Conservation (phyloP, 2,797 vertebrate genomes). For the Brachyalestes nurse region DNA sequence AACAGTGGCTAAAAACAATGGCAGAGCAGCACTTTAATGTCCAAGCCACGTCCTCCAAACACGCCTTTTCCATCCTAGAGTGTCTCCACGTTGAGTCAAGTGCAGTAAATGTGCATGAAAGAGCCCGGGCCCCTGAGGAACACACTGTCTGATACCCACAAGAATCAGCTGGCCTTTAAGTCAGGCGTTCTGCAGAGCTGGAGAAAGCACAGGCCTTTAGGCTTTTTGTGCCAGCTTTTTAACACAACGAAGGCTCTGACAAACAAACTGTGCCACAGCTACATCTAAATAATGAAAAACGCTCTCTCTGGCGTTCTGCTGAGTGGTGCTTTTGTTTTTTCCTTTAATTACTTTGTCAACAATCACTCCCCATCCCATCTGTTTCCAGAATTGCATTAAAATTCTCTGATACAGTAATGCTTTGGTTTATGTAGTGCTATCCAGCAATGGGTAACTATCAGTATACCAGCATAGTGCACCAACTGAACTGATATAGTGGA, state of each 20-base stretch:
- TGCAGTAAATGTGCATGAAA: constrained; percentile 85
- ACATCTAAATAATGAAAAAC: constrained; percentile 50
- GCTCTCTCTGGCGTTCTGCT: constrained; percentile 34
- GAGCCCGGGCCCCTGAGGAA: constrained; percentile 76
- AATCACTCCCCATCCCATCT: constrained; percentile 17
- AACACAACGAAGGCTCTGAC: constrained; percentile 62
- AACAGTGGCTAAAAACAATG: constrained; percentile 78
- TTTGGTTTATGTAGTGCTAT: constrained; percentile 23
- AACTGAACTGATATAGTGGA: neutral
- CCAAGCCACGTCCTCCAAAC: constrained; percentile 79
- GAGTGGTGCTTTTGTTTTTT: constrained; percentile 28
- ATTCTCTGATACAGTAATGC: neutral
- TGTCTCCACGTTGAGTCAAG: constrained; percentile 79
- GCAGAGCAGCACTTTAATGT: constrained; percentile 79
- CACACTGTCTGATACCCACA: constrained; percentile 76
- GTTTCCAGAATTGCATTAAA: constrained; percentile 20
- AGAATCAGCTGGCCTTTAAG: constrained; percentile 81
- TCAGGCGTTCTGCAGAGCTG: constrained; percentile 65
- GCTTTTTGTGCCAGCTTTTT: constrained; percentile 58
- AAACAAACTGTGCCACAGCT: constrained; percentile 58
- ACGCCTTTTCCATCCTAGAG: constrained; percentile 85
- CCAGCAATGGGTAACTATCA: neutral
- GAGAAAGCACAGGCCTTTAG: constrained; percentile 60
- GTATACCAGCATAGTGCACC: neutral
- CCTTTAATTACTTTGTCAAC: constrained; percentile 29